These are phyloP conservation scores for Drymonia ruficornis DNA, from an alignment of 2,888 invertebrate species.

Conservation along the genomic window DNA sequence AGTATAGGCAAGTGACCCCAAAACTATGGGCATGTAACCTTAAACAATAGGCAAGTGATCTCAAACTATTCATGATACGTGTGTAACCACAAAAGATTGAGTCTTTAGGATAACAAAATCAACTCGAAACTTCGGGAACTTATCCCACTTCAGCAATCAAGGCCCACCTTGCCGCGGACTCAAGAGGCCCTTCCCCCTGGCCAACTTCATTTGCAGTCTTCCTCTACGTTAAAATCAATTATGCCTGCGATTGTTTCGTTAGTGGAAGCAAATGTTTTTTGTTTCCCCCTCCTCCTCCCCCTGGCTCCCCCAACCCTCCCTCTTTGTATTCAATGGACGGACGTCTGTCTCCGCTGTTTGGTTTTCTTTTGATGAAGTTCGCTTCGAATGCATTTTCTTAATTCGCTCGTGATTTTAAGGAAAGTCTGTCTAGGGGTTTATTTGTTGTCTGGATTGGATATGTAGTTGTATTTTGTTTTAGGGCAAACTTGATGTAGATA, in stretches of 20 bases:
- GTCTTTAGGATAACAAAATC: too few species aligned
- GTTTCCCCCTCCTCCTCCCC: constrained; percentile 38
- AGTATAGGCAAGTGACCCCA: too few species aligned
- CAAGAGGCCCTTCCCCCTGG: constrained; percentile 33
- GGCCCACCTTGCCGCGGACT: constrained; percentile 22
- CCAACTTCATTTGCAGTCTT: constrained; percentile 72
- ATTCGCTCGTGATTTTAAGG: constrained; percentile 45
- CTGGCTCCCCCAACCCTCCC: constrained; percentile 26
- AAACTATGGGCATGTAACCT: too few species aligned
- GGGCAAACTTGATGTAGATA: not conserved
- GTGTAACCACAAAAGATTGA: too few species aligned
- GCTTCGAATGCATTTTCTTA: constrained; percentile 57
- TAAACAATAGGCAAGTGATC: too few species aligned
- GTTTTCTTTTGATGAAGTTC: constrained; percentile 82
- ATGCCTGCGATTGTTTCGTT: constrained; percentile 83
- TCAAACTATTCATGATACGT: too few species aligned
- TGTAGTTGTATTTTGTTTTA: constrained; percentile 15
- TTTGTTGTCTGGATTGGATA: constrained; percentile 4
- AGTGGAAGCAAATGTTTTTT: constrained; percentile 77
- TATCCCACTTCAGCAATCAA: constrained; percentile 10
- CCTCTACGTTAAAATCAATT: constrained; percentile 80
- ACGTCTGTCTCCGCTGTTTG: constrained; percentile 68
- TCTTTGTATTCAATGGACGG: constrained; percentile 75
- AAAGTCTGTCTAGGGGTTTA: constrained; percentile 31
- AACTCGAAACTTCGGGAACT: too few species aligned